phyloP scores from a whole-genome alignment of 2,888 invertebrate species.

The Athetis lepigone region DNA sequence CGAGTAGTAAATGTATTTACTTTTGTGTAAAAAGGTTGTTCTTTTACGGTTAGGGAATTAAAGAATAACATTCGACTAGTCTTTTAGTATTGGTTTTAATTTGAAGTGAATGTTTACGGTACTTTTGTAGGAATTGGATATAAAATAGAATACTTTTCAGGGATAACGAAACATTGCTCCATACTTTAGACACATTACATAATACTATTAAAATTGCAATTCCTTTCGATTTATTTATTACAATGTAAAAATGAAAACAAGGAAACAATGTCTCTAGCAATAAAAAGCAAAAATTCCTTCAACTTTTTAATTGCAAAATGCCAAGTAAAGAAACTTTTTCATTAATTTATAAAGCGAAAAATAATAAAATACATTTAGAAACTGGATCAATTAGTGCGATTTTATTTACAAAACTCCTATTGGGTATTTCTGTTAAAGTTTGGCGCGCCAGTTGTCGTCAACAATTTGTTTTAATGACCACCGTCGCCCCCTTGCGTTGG shows the following conservation, averaged over 20 bases:
- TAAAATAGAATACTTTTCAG: neutral
- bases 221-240: conserved; percentile 12
- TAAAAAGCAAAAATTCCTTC: conserved; percentile 41
- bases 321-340: conserved; percentile 53
- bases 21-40: conserved; percentile 38
- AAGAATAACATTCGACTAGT: conserved; percentile 36
- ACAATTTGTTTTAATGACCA: conserved; percentile 85
- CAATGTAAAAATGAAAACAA: conserved; percentile 31
- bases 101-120: neutral
- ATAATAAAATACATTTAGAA: conserved; percentile 63
- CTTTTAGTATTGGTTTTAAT: conserved; percentile 13
- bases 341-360: conserved; percentile 58
- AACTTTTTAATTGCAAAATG: conserved; percentile 59
- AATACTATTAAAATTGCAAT: too few relatives aligned
- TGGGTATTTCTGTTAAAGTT: conserved; percentile 59
- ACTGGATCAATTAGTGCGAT: conserved; percentile 69
- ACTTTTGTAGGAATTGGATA: neutral
- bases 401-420: conserved; percentile 62
- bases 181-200: too few relatives aligned
- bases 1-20: conserved; percentile 48
- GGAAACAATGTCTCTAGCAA: conserved; percentile 25
- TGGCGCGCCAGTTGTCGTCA: conserved; percentile 78
- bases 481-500: conserved; percentile 73
- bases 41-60: conserved; percentile 32
- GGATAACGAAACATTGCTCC: too few relatives aligned